phyloP scores from a whole-genome alignment of 1,140 invertebrate genomes.

The Plectrocnemia conspersa region DNA sequence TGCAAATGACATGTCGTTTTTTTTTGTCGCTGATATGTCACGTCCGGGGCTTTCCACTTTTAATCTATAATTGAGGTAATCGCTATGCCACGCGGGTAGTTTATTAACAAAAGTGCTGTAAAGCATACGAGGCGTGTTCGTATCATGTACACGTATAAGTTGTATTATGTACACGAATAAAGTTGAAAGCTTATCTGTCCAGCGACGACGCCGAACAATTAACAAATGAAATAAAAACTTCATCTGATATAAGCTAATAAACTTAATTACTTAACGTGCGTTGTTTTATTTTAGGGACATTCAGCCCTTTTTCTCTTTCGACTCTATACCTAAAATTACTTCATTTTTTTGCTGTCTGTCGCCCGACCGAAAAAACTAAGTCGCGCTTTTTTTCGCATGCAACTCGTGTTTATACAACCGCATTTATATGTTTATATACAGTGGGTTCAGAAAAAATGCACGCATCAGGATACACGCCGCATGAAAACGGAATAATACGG shows the following conservation, averaged over 20 bases:
- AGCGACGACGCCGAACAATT: constrained; percentile 20
- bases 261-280: constrained; percentile 27
- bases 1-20: too few relatives aligned
- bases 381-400: constrained; percentile 23
- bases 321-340: constrained; percentile 1
- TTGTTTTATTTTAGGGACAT: constrained; percentile 19
- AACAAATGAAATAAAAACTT: constrained; percentile 31
- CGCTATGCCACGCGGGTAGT: too few relatives aligned
- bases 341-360: constrained; percentile 9
- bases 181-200: too few relatives aligned
- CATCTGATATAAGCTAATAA: constrained; percentile 33
- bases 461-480: constrained; percentile 13
- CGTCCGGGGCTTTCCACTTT: too few relatives aligned
- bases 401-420: constrained; percentile 26
- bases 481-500: constrained; percentile 23
- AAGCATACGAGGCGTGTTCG: too few relatives aligned
- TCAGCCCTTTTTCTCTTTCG: constrained; percentile 1
- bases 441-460: constrained; percentile 4
- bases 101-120: too few relatives aligned
- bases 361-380: neutral
- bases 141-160: too few relatives aligned
- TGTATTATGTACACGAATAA: too few relatives aligned
- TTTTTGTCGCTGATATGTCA: too few relatives aligned
- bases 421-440: constrained; percentile 18
- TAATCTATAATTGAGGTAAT: too few relatives aligned